These are phyloP conservation scores for Nomada ruficornis DNA, from an alignment of 2,888 invertebrate species.

Conservation along the genomic window DNA sequence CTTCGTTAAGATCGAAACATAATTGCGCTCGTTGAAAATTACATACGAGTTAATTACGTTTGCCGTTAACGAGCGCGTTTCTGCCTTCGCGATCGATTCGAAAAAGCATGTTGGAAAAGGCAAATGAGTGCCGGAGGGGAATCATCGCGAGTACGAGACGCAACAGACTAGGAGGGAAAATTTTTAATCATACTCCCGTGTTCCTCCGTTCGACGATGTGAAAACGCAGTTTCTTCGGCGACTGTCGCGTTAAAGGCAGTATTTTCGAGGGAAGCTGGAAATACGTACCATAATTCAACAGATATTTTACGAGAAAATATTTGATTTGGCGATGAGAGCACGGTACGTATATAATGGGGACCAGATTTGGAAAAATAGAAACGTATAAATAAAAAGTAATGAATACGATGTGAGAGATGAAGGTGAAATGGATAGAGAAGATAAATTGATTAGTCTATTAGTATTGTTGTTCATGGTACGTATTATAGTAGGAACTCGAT, in stretches of 20 bases:
- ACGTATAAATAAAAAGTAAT: no score
- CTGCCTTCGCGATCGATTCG: neutral
- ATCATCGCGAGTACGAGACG: neutral
- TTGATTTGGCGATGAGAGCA: no score
- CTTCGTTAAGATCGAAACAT: conserved; percentile 1
- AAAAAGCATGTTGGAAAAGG: neutral
- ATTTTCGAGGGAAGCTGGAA: neutral
- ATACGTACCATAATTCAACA: neutral
- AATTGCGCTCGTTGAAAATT: conserved; percentile 28
- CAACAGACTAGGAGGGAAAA: neutral
- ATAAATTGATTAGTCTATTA: no score
- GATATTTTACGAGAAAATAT: no score
- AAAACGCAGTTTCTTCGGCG: neutral
- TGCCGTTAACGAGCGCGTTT: conserved; percentile 7
- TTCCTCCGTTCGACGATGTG: neutral
- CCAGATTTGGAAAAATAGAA: no score
- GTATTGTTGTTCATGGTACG: no score
- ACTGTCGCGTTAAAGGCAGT: neutral
- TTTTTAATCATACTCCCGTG: neutral
- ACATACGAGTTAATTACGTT: neutral
- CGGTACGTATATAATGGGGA: no score
- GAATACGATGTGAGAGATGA: no score
- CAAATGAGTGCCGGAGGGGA: neutral
- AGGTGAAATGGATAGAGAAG: no score
- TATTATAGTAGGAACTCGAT: no score